Evolutionary conservation across 1,140 invertebrate genomes (phyloP).

Genomic region (Drosophila repletoides): DNA sequence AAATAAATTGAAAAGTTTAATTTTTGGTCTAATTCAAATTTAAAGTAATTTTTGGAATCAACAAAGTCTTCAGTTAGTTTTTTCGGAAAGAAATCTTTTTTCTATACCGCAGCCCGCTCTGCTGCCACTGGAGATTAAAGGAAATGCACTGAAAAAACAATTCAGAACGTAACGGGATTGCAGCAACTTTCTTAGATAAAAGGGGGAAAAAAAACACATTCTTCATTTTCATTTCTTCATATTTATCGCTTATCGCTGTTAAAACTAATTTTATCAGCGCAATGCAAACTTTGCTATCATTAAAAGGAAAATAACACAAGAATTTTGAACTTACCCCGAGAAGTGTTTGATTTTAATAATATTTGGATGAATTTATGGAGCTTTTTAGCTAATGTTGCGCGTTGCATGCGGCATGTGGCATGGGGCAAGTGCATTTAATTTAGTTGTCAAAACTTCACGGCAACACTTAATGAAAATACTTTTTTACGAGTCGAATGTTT

Average conservation of each 20-base stretch:
- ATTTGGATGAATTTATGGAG: not conserved
- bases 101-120: no score
- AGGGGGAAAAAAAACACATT: no score
- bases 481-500: constrained; percentile 75
- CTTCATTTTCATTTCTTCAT: no score
- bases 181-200: no score
- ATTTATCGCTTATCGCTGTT: constrained; percentile 6
- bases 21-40: no score
- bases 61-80: no score
- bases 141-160: no score
- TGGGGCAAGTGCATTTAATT: constrained; percentile 57
- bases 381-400: not conserved
- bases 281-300: constrained; percentile 26
- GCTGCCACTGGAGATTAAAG: no score
- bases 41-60: no score
- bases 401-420: not conserved
- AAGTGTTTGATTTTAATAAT: not conserved
- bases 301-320: constrained; percentile 1
- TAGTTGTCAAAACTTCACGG: constrained; percentile 71
- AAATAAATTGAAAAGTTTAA: no score
- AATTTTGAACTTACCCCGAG: constrained; percentile 8
- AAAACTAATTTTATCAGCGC: constrained; percentile 7
- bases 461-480: constrained; percentile 63
- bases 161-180: no score
- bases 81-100: no score